Evolutionary conservation across 2,797 vertebrate genomes (phyloP).

Genomic region (Urocyon cinereoargenteus): DNA sequence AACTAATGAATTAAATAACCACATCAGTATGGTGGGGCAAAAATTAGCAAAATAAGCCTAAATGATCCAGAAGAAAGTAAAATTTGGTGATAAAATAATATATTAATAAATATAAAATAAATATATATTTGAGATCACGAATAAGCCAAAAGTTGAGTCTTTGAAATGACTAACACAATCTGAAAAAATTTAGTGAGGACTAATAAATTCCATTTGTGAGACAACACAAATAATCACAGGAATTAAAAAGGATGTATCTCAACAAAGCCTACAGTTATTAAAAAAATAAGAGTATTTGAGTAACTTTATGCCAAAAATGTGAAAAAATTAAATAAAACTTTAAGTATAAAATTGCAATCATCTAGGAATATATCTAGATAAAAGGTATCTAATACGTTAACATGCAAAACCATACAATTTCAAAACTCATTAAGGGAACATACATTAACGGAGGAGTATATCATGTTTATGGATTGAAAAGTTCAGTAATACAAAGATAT

Average conservation of each 20-base stretch:
- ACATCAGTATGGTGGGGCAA: neutral
- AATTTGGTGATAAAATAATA: neutral
- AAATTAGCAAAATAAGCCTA: neutral
- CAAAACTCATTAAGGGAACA: neutral
- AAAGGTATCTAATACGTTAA: neutral
- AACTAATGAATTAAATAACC: neutral
- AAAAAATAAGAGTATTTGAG: neutral
- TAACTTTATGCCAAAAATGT: neutral
- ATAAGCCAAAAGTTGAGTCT: neutral
- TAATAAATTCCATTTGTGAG: neutral
- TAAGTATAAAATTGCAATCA: neutral
- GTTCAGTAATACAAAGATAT: neutral
- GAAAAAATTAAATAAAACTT: neutral
- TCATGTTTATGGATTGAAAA: neutral
- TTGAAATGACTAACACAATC: neutral
- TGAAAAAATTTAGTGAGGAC: neutral
- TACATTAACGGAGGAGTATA: neutral
- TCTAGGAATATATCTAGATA: neutral
- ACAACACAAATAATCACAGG: neutral
- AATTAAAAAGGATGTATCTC: neutral
- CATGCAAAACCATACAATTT: slow-evolving; percentile 3
- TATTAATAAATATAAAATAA: neutral
- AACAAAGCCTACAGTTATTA: neutral
- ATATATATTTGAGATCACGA: neutral
- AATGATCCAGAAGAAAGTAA: neutral